Evolutionary conservation across 2,113 vertebrate genomes (phyloP).

Genomic region (Rhinogobius similis): DNA sequence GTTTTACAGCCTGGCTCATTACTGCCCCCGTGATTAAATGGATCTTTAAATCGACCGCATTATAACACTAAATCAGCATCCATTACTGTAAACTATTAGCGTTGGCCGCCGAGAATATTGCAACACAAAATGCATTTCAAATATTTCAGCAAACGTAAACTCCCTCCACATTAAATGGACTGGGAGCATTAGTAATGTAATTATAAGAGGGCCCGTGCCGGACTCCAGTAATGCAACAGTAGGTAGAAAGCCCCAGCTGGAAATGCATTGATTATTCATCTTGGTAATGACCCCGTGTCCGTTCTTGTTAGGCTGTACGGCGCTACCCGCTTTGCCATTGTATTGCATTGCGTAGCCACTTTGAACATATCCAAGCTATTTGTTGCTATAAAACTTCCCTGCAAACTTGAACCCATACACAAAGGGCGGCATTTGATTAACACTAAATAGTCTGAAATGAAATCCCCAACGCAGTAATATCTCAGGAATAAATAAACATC

Average conservation of each 20-base stretch:
- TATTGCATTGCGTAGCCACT: conserved; percentile 10
- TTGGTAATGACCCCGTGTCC: conserved; percentile 60
- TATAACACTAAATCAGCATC: conserved; percentile 18
- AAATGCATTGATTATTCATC: conserved; percentile 68
- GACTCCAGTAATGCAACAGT: conserved; percentile 51
- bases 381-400: conserved; percentile 22
- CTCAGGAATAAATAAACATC: conserved; percentile 7
- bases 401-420: conserved; percentile 5
- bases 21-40: neutral
- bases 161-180: conserved; percentile 46
- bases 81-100: conserved; percentile 12
- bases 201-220: conserved; percentile 57
- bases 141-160: conserved; percentile 52
- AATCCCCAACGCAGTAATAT: neutral
- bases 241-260: conserved; percentile 51
- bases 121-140: conserved; percentile 19
- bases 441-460: conserved; percentile 11
- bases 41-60: conserved; percentile 11
- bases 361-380: conserved; percentile 19
- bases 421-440: conserved; percentile 14
- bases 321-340: conserved; percentile 11
- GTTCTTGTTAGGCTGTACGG: conserved; percentile 44
- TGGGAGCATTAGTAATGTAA: conserved; percentile 59
- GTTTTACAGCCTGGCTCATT: conserved; percentile 13
- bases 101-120: conserved; percentile 9